Base-by-base conservation (phyloP, 2,113 vertebrate genomes). In the Pedionomus torquatus region DNA sequence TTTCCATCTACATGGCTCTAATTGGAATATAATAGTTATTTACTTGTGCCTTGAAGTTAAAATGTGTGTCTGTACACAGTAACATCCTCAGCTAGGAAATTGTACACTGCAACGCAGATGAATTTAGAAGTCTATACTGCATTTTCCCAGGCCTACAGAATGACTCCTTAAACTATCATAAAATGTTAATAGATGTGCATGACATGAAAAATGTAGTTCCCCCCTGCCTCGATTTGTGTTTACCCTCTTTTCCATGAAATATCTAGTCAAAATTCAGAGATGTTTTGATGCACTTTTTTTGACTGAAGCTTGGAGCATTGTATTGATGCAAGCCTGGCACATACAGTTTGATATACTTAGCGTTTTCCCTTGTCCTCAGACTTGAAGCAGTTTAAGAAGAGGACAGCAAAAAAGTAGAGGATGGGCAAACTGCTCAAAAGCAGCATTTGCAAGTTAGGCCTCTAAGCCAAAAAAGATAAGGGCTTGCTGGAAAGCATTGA, bases 271-370 rank as follows among this genome's bases (percentile, higher is more conserved):
- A 90, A 68, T 13, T n/a, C 13, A 33, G 26, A 68, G 70, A 51
- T 4, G 6, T 52, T 90, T 63, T 13, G 2, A 11, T 60, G 35
- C 2, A 2, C 9, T 48, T 60, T 58, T 55, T 69, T 60, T 64
- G 1, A 11, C 41, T 81, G 44, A 46, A 64, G 9, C 39, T 64
- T 41, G 19, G 35, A 74, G 23, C 19, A 26, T 43, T 64, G 26
- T 26, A 13, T 78, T 19, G 18, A 5, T 10, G 26, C 31, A 63
- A 5, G 17, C 28, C 24, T 49, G 31, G 11, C 1, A 0, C 33
- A 37, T 2, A 16, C 6, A 15, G 31, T 30, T 51, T 66, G n/a
- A 55, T 33, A 17, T 10, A 17, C 19, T 18, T 58, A 11, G 9
- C 20, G 61, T 70, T 74, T 66, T 51, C 7, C 79, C 12, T 79